Evolutionary conservation across 2,797 vertebrate genomes (phyloP).

Genomic region (Meda fulgida): DNA sequence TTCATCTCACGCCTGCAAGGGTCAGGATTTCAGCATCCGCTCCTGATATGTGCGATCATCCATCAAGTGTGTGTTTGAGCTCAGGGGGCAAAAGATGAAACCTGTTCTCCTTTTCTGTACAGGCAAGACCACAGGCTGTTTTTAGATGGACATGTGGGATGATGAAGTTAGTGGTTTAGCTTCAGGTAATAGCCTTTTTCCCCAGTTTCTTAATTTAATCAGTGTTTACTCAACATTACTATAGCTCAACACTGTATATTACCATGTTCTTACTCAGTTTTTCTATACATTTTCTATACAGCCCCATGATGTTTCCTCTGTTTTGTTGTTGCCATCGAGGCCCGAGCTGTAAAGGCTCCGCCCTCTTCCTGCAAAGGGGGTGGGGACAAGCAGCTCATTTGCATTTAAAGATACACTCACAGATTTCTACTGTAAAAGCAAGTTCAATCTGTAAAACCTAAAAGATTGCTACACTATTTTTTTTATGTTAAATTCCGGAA

Average conservation of each 20-base stretch:
- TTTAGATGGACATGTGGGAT: constrained; percentile 57
- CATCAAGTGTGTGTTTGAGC: constrained; percentile 51
- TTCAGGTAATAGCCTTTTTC: constrained; percentile 64
- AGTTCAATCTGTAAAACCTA: too few relatives aligned
- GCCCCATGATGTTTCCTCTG: too few relatives aligned
- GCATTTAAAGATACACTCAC: not conserved
- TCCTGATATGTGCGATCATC: constrained; percentile 62
- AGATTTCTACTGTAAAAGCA: not conserved
- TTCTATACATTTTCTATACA: too few relatives aligned
- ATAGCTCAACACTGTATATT: too few relatives aligned
- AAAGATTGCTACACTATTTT: too few relatives aligned
- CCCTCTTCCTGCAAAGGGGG: not conserved
- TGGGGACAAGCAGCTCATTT: not conserved
- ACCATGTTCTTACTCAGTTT: too few relatives aligned
- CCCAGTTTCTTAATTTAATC: too few relatives aligned
- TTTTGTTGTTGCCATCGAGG: not conserved
- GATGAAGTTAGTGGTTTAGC: constrained; percentile 58
- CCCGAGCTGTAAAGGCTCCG: too few relatives aligned
- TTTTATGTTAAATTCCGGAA: not conserved
- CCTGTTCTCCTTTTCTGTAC: not conserved
- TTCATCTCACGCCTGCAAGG: constrained; percentile 42
- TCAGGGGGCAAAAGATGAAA: not conserved
- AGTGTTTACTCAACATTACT: not conserved
- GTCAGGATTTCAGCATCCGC: constrained; percentile 47
- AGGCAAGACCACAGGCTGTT: constrained; percentile 42